These are phyloP conservation scores for Notolepis coatsorum DNA, from an alignment of 2,797 vertebrate species.

Conservation along the genomic window DNA sequence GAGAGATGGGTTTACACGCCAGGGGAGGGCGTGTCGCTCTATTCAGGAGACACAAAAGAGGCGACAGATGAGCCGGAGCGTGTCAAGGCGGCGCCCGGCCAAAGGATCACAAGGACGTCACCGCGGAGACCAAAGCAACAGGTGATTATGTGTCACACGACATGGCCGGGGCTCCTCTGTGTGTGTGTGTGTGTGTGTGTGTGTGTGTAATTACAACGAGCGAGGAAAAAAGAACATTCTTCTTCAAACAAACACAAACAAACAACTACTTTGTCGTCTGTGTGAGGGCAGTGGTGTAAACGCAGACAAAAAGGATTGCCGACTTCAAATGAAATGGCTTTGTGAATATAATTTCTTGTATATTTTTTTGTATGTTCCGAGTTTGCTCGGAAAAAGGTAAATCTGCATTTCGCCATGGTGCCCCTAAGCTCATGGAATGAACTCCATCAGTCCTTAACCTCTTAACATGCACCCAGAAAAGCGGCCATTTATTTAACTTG, in stretches of 20 bases:
- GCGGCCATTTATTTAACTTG: too few relatives aligned
- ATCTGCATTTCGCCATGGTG: too few relatives aligned
- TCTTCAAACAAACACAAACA: constrained; percentile 49
- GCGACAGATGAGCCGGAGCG: constrained; percentile 1
- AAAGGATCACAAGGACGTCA: constrained; percentile 33
- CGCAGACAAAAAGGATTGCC: too few relatives aligned
- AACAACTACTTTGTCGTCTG: constrained; percentile 24
- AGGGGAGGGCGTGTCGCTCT: constrained; percentile 63
- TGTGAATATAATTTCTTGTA: too few relatives aligned
- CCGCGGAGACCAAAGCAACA: constrained; percentile 28
- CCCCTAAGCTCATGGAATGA: too few relatives aligned
- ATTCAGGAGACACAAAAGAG: constrained; percentile 34
- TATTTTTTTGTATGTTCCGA: too few relatives aligned
- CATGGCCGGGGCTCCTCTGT: constrained; percentile 16
- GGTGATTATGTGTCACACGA: constrained; percentile 43
- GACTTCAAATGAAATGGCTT: too few relatives aligned
- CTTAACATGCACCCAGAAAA: too few relatives aligned
- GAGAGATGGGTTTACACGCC: constrained; percentile 48
- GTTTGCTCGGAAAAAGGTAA: too few relatives aligned
- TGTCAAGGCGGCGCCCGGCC: constrained; percentile 7
- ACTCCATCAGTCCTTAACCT: too few relatives aligned
- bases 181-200: constrained; percentile 8
- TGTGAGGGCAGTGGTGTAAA: too few relatives aligned
- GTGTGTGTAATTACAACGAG: constrained; percentile 61
- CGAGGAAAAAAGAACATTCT: constrained; percentile 50